Evolutionary conservation across 2,113 vertebrate species (phyloP).

Genomic region (Albula goreensis): DNA sequence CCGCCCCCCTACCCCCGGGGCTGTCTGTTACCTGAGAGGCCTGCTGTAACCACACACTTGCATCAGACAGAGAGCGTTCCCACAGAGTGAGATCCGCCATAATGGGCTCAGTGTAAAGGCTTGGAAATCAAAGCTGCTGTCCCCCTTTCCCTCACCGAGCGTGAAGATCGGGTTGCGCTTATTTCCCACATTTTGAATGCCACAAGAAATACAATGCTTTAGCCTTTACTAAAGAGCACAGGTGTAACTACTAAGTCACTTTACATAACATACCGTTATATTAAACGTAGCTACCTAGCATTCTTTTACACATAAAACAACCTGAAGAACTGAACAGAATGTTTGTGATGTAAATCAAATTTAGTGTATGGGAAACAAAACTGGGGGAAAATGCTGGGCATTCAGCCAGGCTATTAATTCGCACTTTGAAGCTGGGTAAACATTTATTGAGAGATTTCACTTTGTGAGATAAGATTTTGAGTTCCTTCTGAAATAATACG

Average conservation of each 20-base stretch:
- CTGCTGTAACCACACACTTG: background rate
- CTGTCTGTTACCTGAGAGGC: background rate
- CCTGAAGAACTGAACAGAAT: background rate
- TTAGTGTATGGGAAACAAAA: background rate
- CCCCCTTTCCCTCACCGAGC: background rate
- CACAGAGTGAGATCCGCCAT: background rate
- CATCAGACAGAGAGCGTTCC: background rate
- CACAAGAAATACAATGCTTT: background rate
- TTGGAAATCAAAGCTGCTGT: background rate
- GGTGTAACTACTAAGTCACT: background rate
- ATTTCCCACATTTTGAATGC: background rate
- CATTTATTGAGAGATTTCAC: background rate
- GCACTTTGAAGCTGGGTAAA: background rate
- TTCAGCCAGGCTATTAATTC: background rate
- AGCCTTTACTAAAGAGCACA: background rate
- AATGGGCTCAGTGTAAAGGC: background rate
- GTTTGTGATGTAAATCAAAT: background rate
- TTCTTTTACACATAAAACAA: background rate
- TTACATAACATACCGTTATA: background rate
- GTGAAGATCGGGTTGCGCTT: background rate
- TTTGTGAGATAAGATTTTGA: background rate
- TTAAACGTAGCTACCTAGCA: background rate
- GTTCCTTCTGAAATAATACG: background rate
- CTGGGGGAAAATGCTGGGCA: background rate
- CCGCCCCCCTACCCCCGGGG: background rate